Evolutionary conservation across 2,888 invertebrate genomes (phyloP).

Genomic region (Mimachlamys varia): DNA sequence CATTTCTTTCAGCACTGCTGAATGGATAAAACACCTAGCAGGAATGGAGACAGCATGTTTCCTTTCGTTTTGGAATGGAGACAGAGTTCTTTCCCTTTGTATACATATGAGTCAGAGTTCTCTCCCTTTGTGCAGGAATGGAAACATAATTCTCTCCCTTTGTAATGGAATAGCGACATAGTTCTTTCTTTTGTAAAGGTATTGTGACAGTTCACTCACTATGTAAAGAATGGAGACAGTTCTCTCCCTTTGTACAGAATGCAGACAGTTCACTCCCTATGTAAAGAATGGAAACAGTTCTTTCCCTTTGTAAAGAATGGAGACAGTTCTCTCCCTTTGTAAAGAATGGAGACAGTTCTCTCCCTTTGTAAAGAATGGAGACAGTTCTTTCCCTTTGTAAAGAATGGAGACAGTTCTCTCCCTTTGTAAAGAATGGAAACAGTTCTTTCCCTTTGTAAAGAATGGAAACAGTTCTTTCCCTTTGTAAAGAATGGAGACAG

Average conservation of each 20-base stretch:
- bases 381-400: too few relatives aligned
- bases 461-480: too few relatives aligned
- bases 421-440: background rate
- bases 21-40: background rate
- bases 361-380: too few relatives aligned
- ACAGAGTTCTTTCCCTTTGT: background rate
- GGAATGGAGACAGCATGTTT: background rate
- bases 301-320: too few relatives aligned
- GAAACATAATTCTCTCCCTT: background rate
- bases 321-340: too few relatives aligned
- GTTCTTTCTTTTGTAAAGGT: background rate
- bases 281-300: background rate
- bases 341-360: too few relatives aligned
- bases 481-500: too few relatives aligned
- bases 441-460: too few relatives aligned
- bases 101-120: background rate
- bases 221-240: background rate
- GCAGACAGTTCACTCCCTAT: too few relatives aligned
- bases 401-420: too few relatives aligned
- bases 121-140: background rate
- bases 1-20: background rate
- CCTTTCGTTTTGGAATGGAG: background rate
- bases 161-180: too few relatives aligned
- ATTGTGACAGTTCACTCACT: background rate
- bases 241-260: background rate